A percentile compares a stretch with the other conserved stretches of the same genome.
Evolutionary conservation across 2,113 vertebrate species (phyloP).

Genomic region (Trichomycterus rosablanca): DNA sequence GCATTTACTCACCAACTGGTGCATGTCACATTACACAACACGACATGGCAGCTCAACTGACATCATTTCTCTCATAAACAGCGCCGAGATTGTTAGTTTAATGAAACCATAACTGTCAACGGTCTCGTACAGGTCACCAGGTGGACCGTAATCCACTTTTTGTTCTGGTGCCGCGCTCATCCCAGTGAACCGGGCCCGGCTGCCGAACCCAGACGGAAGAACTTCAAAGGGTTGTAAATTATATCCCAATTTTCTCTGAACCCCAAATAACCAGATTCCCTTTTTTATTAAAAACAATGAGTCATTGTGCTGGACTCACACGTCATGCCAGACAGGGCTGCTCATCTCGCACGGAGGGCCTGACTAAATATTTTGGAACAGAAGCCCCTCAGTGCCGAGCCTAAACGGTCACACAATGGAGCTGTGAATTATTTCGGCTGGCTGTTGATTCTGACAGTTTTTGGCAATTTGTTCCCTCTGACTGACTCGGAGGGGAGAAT

Average conservation of each 20-base stretch:
- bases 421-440: slow-evolving; percentile 55
- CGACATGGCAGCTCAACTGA: neutral
- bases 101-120: slow-evolving; percentile 33
- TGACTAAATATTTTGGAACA: slow-evolving; percentile 69
- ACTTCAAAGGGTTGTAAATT: slow-evolving; percentile 54
- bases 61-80: slow-evolving; percentile 16
- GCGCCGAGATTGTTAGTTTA: neutral
- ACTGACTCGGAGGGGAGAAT: slow-evolving; percentile 26
- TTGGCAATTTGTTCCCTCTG: slow-evolving; percentile 46
- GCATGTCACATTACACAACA: slow-evolving; percentile 10
- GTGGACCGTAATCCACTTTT: slow-evolving; percentile 55
- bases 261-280: slow-evolving; percentile 47
- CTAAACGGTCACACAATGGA: slow-evolving; percentile 59
- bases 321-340: slow-evolving; percentile 55
- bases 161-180: slow-evolving; percentile 50
- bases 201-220: slow-evolving; percentile 32
- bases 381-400: slow-evolving; percentile 51
- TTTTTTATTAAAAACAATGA: slow-evolving; percentile 56
- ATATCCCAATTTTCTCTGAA: slow-evolving; percentile 55
- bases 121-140: slow-evolving; percentile 57
- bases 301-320: slow-evolving; percentile 65
- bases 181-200: slow-evolving; percentile 31
- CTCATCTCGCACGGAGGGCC: slow-evolving; percentile 58
- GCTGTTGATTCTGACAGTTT: slow-evolving; percentile 54
- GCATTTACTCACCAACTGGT: slow-evolving; percentile 28